Evolutionary conservation across 2,888 invertebrate species (phyloP), one percentile per base, ranked within the genome.

Genomic region (Lasioglossum calceatum): DNA sequence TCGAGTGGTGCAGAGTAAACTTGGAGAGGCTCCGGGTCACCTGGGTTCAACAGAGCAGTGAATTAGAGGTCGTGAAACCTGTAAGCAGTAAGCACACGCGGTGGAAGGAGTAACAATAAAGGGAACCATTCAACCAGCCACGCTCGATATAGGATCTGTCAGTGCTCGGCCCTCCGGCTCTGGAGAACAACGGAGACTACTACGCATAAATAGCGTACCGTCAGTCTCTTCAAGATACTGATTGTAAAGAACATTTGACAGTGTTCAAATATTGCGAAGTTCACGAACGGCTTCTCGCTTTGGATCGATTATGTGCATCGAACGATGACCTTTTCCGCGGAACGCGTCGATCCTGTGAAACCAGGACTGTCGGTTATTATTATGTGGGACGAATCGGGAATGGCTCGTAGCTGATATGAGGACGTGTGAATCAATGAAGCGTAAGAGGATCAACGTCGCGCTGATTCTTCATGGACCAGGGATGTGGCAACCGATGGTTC

Each of bases 331-430:
- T 54, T 16, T 19, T n/a, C 54, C 16, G 32, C 12, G 64, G 50
- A 67, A 75, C 36, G 32, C 32, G 36, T 7, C 47, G 72, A 71
- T 23, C 74, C 39, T 73, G 70, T 58, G 50, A 61, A 64, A 58
- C 4, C 7, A 42, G 70, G 54, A 70, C 27, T 58, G 7, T 42
- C 3, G 42, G 67, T 27, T 77, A 39, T 32, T 67, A 27, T 27
- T 42, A 84, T 84, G 75, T 54, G 77, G 77, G 79, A 85, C 70
- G 77, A 81, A 23, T 76, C 79, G 32, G 39, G 67, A 71, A 79
- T 44, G 39, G 76, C 76, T 79, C 82, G 80, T 44, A 90, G 90
- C 77, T 90, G 89, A 90, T 78, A 44, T 72, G 81, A 85, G 73
- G 81, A 84, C 73, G 75, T 77, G 64, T 81, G n/a, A 71, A 71